Percentiles rank a stretch among this genome's conserved stretches.
Evolutionary conservation across 2,888 invertebrate genomes (phyloP).

Genomic region (Eilema griseolum): DNA sequence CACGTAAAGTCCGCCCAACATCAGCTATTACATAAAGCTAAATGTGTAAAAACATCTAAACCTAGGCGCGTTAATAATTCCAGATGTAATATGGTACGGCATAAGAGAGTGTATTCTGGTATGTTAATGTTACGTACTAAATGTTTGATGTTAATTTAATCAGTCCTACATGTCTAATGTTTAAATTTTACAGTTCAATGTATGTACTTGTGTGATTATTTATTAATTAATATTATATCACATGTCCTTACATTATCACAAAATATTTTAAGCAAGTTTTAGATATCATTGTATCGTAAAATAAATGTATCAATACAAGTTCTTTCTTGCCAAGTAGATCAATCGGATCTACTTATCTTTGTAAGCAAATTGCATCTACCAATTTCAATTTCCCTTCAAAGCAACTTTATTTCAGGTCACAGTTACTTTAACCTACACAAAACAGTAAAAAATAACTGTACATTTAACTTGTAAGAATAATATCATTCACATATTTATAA

Average conservation of each 20-base stretch:
- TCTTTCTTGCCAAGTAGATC: neutral
- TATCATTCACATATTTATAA: slow-evolving; percentile 33
- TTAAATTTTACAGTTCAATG: slow-evolving; percentile 18
- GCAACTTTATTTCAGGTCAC: slow-evolving; percentile 3
- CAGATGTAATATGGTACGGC: slow-evolving; percentile 35
- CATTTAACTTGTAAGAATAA: slow-evolving; percentile 21
- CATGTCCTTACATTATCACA: slow-evolving; percentile 21
- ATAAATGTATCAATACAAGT: slow-evolving; percentile 15
- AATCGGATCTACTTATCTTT: slow-evolving; percentile 16
- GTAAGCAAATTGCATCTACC: neutral
- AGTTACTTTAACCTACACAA: slow-evolving; percentile 1
- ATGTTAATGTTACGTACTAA: slow-evolving; percentile 30
- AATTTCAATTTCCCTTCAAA: neutral
- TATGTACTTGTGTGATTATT: slow-evolving; percentile 26
- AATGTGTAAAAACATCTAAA: neutral
- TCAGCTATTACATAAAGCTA: slow-evolving; percentile 3
- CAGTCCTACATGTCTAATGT: slow-evolving; percentile 29
- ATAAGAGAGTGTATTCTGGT: slow-evolving; percentile 9
- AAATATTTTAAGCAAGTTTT: slow-evolving; percentile 27
- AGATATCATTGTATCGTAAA: slow-evolving; percentile 30
- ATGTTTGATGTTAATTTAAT: slow-evolving; percentile 57
- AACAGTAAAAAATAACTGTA: slow-evolving; percentile 7
- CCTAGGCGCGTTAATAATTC: slow-evolving; percentile 20
- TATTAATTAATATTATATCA: slow-evolving; percentile 25
- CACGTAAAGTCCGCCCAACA: slow-evolving; percentile 9